Percentiles rank a stretch among this genome's conserved stretches.
Conservation (phyloP, 1,140 invertebrate genomes). For the Helicoverpa zea region DNA sequence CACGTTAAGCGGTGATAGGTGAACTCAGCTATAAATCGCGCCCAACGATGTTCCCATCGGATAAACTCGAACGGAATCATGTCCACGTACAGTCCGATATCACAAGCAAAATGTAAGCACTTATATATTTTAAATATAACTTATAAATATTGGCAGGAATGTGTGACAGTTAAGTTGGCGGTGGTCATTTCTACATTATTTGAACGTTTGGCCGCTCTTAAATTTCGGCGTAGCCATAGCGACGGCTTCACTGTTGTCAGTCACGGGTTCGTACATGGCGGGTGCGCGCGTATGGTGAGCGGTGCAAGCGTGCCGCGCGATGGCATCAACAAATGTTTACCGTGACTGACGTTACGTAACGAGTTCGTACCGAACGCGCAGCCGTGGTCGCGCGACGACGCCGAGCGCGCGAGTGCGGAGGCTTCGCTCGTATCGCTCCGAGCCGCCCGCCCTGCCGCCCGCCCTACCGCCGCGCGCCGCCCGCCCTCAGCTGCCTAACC, state of each 20-base stretch:
- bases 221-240: slow-evolving; percentile 62
- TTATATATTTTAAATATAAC: slow-evolving; percentile 56
- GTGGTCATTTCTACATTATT: slow-evolving; percentile 60
- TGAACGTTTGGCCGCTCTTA: slow-evolving; percentile 66
- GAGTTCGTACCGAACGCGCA: slow-evolving; percentile 70
- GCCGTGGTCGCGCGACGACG: slow-evolving; percentile 70
- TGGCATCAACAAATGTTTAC: slow-evolving; percentile 80
- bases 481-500: slow-evolving; percentile 52
- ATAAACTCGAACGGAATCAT: slow-evolving; percentile 8
- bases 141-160: slow-evolving; percentile 78
- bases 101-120: slow-evolving; percentile 60
- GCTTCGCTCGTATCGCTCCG: slow-evolving; percentile 68
- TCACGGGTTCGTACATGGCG: slow-evolving; percentile 69
- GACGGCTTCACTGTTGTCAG: slow-evolving; percentile 53
- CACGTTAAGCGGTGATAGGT: slow-evolving; percentile 52
- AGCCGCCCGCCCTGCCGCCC: slow-evolving; percentile 26
- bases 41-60: slow-evolving; percentile 39
- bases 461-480: slow-evolving; percentile 59
- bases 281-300: slow-evolving; percentile 72
- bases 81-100: slow-evolving; percentile 25
- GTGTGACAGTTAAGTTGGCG: slow-evolving; percentile 67
- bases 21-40: slow-evolving; percentile 42
- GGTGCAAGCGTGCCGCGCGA: slow-evolving; percentile 78
- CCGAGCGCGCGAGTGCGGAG: slow-evolving; percentile 79
- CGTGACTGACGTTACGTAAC: slow-evolving; percentile 80